phyloP scores from a whole-genome alignment of 2,113 vertebrate species.

The Lates calcarifer region DNA sequence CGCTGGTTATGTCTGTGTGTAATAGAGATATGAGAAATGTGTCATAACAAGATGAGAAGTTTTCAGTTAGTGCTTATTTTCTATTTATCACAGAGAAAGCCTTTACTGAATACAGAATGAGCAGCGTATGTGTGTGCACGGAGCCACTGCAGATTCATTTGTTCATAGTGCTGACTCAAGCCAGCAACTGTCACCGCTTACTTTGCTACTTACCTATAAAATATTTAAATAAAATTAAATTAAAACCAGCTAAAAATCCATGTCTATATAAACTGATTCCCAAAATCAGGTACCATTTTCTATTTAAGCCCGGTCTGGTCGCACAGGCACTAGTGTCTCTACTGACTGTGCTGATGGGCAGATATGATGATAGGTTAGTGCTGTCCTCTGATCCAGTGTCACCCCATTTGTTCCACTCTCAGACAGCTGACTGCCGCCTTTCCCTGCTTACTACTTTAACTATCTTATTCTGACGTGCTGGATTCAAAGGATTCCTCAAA shows the following conservation, averaged over 20 bases:
- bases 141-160: conserved; percentile 21
- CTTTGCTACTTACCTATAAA: too few species aligned
- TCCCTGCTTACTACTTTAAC: conserved; percentile 27
- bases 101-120: neutral
- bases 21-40: conserved; percentile 2
- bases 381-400: conserved; percentile 54
- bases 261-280: too few species aligned
- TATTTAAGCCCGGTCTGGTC: neutral
- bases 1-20: neutral
- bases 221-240: too few species aligned
- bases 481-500: conserved; percentile 13
- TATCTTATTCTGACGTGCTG: neutral
- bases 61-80: neutral
- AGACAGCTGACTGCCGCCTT: conserved; percentile 71
- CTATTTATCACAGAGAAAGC: neutral
- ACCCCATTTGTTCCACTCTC: conserved; percentile 57
- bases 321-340: neutral
- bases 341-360: neutral
- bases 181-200: neutral
- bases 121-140: neutral
- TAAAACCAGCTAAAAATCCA: too few species aligned
- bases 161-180: conserved; percentile 42
- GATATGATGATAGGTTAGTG: conserved; percentile 33
- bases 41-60: neutral
- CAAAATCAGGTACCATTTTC: too few species aligned